Conservation (phyloP, 2,888 invertebrate genomes). For the Antheraea yamamai region DNA sequence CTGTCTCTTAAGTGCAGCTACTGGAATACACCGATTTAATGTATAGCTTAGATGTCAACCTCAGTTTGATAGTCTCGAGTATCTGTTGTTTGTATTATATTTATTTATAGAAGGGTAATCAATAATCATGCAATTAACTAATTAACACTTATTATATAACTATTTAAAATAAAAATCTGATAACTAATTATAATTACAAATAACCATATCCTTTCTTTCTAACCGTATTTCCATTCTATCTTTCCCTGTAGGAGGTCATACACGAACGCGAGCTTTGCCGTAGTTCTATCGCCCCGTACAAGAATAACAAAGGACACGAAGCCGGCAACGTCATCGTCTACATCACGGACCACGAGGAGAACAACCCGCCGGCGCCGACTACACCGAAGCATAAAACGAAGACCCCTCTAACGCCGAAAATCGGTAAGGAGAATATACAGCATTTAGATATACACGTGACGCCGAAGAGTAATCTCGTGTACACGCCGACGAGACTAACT, state of each 20-base stretch:
- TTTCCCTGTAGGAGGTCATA: slow-evolving; percentile 71
- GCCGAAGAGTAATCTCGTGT: slow-evolving; percentile 57
- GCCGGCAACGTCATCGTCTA: slow-evolving; percentile 36
- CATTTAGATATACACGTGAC: slow-evolving; percentile 48
- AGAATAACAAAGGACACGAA: slow-evolving; percentile 43
- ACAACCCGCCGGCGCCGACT: slow-evolving; percentile 31
- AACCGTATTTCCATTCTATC: slow-evolving; percentile 22
- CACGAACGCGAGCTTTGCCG: slow-evolving; percentile 76
- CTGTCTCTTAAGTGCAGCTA: too few species aligned
- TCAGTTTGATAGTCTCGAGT: too few species aligned
- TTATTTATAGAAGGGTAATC: neutral
- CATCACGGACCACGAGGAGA: slow-evolving; percentile 40
- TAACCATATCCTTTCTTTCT: neutral
- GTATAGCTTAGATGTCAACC: too few species aligned
- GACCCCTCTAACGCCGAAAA: slow-evolving; percentile 60
- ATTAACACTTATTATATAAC: neutral
- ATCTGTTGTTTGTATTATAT: neutral
- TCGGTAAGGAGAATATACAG: slow-evolving; percentile 68
- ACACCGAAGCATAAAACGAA: slow-evolving; percentile 63
- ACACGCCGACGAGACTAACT: slow-evolving; percentile 66
- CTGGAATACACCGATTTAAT: too few species aligned
- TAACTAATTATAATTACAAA: neutral
- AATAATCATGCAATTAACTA: neutral
- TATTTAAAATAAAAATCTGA: neutral
- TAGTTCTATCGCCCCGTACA: slow-evolving; percentile 70